Conservation (phyloP, 2,113 vertebrate species). For the Thryonomys swinderianus region DNA sequence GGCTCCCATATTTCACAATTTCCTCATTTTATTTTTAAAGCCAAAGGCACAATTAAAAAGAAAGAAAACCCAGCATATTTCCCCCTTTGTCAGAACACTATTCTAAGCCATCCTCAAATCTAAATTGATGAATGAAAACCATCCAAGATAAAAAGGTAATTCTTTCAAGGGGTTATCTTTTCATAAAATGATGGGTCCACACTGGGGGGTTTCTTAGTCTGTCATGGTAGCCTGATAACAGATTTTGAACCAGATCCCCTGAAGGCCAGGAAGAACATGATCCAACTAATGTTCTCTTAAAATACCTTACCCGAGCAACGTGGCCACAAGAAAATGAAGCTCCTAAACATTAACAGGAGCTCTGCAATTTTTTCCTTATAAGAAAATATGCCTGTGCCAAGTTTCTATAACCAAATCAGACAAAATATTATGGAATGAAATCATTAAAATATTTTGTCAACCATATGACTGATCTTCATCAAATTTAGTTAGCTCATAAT, state of each 20-base stretch:
- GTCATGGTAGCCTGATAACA: not conserved
- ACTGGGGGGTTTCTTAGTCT: not conserved
- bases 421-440: conserved; percentile 22
- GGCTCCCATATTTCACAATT: not conserved
- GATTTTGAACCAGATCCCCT: conserved; percentile 17
- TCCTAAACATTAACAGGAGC: not conserved
- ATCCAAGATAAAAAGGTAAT: conserved; percentile 54
- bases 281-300: not conserved
- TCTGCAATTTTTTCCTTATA: conserved; percentile 41
- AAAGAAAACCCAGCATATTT: conserved; percentile 33
- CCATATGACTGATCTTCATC: conserved; percentile 7
- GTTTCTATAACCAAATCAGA: conserved; percentile 38
- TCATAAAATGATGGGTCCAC: conserved; percentile 27
- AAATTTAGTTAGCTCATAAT: conserved; percentile 60
- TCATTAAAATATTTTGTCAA: conserved; percentile 35
- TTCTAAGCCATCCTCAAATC: conserved; percentile 43
- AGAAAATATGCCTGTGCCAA: conserved; percentile 37
- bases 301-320: conserved; percentile 13
- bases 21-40: conserved; percentile 58
- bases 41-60: conserved; percentile 24
- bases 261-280: conserved; percentile 39
- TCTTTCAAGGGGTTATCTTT: conserved; percentile 9
- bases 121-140: conserved; percentile 39
- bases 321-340: conserved; percentile 24
- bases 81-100: conserved; percentile 25